Evolutionary conservation across 2,113 vertebrate species (phyloP).

Genomic region (Phylloscopus whistleri): DNA sequence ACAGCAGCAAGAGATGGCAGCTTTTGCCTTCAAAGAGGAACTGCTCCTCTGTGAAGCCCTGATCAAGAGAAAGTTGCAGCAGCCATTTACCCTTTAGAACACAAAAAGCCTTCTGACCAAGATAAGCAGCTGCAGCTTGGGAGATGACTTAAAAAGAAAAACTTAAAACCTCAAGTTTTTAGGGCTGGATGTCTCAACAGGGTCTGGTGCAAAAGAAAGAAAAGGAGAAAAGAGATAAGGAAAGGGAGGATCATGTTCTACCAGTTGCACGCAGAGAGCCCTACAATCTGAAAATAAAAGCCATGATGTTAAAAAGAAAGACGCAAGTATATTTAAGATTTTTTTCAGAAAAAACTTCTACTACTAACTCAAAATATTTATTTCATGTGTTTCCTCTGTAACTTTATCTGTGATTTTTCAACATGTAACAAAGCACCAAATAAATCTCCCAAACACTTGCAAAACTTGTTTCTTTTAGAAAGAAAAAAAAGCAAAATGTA

Average conservation of each 20-base stretch:
- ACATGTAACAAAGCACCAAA: background rate
- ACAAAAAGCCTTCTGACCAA: background rate
- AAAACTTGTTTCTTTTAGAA: background rate
- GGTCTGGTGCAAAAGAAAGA: background rate
- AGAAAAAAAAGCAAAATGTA: background rate
- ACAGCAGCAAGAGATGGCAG: background rate
- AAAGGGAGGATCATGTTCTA: background rate
- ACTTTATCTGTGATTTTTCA: background rate
- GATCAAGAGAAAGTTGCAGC: background rate
- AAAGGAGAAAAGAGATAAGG: background rate
- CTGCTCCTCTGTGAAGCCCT: background rate
- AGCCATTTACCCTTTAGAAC: background rate
- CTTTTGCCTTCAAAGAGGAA: conserved; percentile 4
- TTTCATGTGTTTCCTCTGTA: background rate
- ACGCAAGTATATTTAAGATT: background rate
- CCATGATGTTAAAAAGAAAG: background rate
- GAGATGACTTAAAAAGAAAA: background rate
- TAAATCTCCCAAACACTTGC: background rate
- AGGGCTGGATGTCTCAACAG: background rate
- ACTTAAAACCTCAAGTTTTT: background rate
- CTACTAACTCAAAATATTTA: background rate
- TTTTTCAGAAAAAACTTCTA: background rate
- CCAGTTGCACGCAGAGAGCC: background rate
- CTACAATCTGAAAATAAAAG: background rate
- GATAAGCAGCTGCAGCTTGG: background rate